Evolutionary conservation across 2,113 vertebrate genomes (phyloP), one percentile per base, ranked within the genome.

Genomic region (Callipepla californica): DNA sequence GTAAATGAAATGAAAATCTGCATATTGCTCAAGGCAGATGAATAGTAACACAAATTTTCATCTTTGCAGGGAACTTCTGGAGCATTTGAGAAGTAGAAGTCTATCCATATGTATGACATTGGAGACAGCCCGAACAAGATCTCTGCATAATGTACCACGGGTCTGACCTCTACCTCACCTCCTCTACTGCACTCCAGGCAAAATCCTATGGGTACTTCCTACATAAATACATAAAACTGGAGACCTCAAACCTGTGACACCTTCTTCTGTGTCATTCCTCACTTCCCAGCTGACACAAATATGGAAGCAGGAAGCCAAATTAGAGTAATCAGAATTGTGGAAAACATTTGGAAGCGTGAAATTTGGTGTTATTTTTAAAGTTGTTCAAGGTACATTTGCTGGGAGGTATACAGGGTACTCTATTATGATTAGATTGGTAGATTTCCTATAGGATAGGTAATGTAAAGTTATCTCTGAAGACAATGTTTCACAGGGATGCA

Each of bases 121-220:
- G 73, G 61, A 68, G 47, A 22, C 23, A 77, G 23, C 50, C 86
- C 44, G 42, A 85, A 0, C 18, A 68, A 53, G 19, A 62, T 58
- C 5, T 38, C 22, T 42, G 8, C 15, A 5, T 32, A 79, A 45
- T 30, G 11, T 58, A 32, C 12, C 14, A 7, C 5, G 20, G 38
- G 11, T 11, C 20, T 88, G 51, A 26, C 15, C 58, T 19, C 61
- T 34, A n/a, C 34, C 6, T 84, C 47, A 53, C 25, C 83, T 50
- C 1, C n/a, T 57, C 50, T 50, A 63, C 80, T 83, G 42, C 28
- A 63, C 8, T 12, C 9, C 34, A 78, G 42, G 25, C n/a, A 85
- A 34, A 74, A 6, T 15, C 45, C 25, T 13, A 1, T 0, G 0
- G 13, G 10, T 53, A 7, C n/a, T 15, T 4, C 51, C 28, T 26